These are phyloP conservation scores for Ephestia elutella DNA, from an alignment of 1,140 invertebrate species.

Conservation along the genomic window DNA sequence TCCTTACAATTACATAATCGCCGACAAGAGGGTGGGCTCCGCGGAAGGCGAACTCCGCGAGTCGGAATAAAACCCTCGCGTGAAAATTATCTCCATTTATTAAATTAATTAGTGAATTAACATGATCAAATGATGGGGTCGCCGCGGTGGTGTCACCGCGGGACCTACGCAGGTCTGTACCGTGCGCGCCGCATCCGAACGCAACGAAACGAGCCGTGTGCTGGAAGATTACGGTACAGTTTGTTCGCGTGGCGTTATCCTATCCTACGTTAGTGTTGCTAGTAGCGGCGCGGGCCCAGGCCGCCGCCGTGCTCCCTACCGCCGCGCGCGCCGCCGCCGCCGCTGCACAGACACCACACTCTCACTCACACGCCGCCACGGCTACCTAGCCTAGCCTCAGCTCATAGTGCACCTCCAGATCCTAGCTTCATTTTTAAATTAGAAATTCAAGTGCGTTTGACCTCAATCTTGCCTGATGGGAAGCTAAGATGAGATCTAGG, in stretches of 20 bases:
- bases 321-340: conserved; percentile 32
- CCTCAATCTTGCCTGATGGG: too few species aligned
- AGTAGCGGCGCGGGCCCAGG: conserved; percentile 35
- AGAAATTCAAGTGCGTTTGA: too few species aligned
- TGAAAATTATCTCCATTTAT: conserved; percentile 23
- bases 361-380: conserved; percentile 2
- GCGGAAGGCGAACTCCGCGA: background rate
- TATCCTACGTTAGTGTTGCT: conserved; percentile 10
- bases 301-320: conserved; percentile 25
- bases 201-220: conserved; percentile 8
- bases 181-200: background rate
- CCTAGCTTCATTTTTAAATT: background rate
- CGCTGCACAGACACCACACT: conserved; percentile 29
- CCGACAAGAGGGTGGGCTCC: background rate
- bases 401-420: conserved; percentile 1
- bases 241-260: conserved; percentile 20
- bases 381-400: too few species aligned
- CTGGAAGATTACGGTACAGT: conserved; percentile 15
- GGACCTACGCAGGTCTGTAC: too few species aligned
- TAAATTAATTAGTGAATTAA: conserved; percentile 25
- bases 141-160: background rate
- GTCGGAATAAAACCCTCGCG: conserved; percentile 20
- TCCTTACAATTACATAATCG: conserved; percentile 12
- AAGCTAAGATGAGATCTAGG: too few species aligned
- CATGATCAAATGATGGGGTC: conserved; percentile 21